Evolutionary conservation across 2,797 vertebrate genomes (phyloP), one percentile per base, ranked within the genome.

Genomic region (Nasua narica): DNA sequence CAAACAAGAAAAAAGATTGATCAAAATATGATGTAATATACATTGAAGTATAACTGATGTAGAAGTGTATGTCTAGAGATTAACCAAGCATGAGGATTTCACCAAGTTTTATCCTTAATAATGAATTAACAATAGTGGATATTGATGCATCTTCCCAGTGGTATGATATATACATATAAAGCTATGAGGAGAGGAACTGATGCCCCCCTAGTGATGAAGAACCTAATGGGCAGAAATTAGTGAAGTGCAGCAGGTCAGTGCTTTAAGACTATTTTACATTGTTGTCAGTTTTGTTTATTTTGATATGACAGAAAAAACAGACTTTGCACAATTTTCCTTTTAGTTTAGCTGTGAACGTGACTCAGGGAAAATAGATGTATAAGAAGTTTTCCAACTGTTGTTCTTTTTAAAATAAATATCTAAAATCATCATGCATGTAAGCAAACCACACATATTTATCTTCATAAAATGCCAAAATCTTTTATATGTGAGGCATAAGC

Each of bases 221-320:
- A 92, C 58, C 86, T 95, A 83, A 88, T 92, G 90, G 25, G 50
- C 95, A 93, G 94, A 70, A 62, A 40, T 97, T 97, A 95, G 56
- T 94, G 56, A 76, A 86, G 14, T 21, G 0, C 91, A 96, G 96
- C 91, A 93, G 67, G 14, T 37, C 52, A 88, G 84, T 94, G 81
- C 88, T 98, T 95, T 97, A 97, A 96, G 77, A 98, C 96, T 94
- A 93, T 98, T 85, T 60, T 95, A 67, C 94, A 93, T 40, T 67
- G n/a, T 35, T 46, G 60, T 82, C 43, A 87, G 93, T 82, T 97
- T 89, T 97, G 15, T 96, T 91, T 87, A 79, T 95, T 91, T 92
- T 94, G 23, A 69, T 97, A 21, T 78, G 60, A 89, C 0, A 86
- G 29, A 93, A 94, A 48, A 62, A 97, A 87, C 27, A 58, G 43